Percentiles rank a stretch among this genome's conserved stretches.
Conservation (phyloP, 1,140 invertebrate species). For the Bombus huntii region DNA sequence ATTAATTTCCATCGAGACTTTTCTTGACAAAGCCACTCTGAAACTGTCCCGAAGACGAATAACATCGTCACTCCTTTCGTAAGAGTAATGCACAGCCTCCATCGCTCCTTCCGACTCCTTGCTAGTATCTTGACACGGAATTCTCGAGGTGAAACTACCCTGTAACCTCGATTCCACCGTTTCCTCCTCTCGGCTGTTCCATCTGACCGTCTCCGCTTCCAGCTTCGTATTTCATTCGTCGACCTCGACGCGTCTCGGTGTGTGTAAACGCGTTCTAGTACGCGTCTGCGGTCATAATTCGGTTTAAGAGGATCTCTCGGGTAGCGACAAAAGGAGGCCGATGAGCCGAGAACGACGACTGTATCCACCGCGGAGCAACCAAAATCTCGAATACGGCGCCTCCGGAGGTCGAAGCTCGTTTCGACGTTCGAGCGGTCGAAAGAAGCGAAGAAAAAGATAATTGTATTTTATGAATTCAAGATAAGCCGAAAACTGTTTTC, state of each 20-base stretch:
- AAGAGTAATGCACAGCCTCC: constrained; percentile 60
- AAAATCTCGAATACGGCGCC: too few species aligned
- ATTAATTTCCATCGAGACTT: constrained; percentile 63
- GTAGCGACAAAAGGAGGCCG: constrained; percentile 25
- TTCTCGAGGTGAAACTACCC: constrained; percentile 63
- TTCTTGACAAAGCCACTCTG: constrained; percentile 60
- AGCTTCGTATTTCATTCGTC: constrained; percentile 59
- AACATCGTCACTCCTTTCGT: constrained; percentile 57
- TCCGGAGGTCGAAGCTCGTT: not conserved
- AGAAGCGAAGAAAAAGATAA: constrained; percentile 63
- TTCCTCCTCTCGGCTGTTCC: constrained; percentile 9
- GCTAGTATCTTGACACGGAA: constrained; percentile 51
- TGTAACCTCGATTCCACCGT: constrained; percentile 38
- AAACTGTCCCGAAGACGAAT: constrained; percentile 60
- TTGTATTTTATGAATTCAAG: constrained; percentile 78
- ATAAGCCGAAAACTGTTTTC: constrained; percentile 69
- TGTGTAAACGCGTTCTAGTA: constrained; percentile 45
- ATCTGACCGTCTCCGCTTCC: constrained; percentile 21
- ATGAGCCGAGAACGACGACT: not conserved
- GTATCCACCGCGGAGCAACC: not conserved
- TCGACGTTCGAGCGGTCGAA: not conserved
- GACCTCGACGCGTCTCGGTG: not conserved
- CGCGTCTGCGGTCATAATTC: constrained; percentile 53
- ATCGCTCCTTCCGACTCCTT: constrained; percentile 57
- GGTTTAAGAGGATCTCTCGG: constrained; percentile 48